Evolutionary conservation across 2,113 vertebrate species (phyloP), one percentile per base, ranked within the genome.

Genomic region (Danionella cerebrum): DNA sequence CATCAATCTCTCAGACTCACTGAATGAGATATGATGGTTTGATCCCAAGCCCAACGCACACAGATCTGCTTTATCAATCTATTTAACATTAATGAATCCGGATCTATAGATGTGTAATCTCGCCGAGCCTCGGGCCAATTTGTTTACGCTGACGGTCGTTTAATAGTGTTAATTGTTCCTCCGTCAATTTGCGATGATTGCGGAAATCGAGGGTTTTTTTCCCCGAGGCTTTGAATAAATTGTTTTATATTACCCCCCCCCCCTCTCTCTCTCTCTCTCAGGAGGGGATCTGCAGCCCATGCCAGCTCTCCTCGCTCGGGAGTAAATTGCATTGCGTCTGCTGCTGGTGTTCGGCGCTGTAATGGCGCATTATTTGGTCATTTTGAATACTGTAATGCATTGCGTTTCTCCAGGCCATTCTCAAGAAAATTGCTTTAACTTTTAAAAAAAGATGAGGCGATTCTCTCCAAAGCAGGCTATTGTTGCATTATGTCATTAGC

Each of bases 381-480:
- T 91, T 97, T 93, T 95, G 91, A 97, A 97, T 96, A 94, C 92
- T 89, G 90, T 96, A 94, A 96, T 96, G 91, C 93, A 89, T 91
- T 90, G 91, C 89, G 79, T 90, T 91, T 85, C 85, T 88, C 90
- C 90, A 90, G 91, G 91, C 92, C 88, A 92, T 93, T 95, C 91
- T 93, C 85, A 86, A 87, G 91, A 90, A 97, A 97, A 98, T 98
- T 97, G 94, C 96, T 94, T 96, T 95, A 97, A 96, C 93, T 96
- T 98, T 95, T 94, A 94, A 94, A 95, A 88, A 86, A n/a, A n/a
- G n/a, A n/a, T n/a, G 89, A 90, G 78, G 89, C 91, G 92, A 91
- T 92, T 96, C 92, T 91, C 91, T 87, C 87, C 84, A 85, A 87
- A 91, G 89, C 86, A 87, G 89, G 88, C 91, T 89, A 94, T 92